phyloP scores from a whole-genome alignment of 2,797 vertebrate genomes.

The Anas bernieri region DNA sequence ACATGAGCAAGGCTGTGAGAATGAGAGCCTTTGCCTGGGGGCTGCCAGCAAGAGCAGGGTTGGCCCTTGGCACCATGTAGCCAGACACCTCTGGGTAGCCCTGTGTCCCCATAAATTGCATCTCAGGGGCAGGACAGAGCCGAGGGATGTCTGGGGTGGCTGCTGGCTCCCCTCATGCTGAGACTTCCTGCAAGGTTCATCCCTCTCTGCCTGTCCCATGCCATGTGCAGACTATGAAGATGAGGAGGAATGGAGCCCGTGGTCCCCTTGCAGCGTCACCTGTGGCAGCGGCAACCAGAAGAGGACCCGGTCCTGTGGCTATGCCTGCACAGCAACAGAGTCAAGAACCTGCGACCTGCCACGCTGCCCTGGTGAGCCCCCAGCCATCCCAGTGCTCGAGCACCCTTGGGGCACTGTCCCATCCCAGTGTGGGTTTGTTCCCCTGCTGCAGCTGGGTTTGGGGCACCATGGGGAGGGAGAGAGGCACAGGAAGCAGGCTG shows the following conservation, averaged over 20 bases:
- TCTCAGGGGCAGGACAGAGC: not conserved
- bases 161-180: not conserved
- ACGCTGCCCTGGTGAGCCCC: conserved; percentile 85
- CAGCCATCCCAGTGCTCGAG: not conserved
- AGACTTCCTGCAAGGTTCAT: not conserved
- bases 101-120: not conserved
- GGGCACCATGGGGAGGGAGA: not conserved
- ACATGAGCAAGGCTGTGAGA: not conserved
- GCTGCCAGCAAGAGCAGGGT: not conserved
- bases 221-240: conserved; percentile 81
- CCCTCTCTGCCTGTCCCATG: not conserved
- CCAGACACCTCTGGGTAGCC: rapidly evolving
- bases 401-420: not conserved
- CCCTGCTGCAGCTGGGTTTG: not conserved
- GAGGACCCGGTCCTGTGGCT: conserved; percentile 89
- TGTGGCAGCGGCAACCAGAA: conserved; percentile 88
- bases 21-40: not conserved
- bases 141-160: not conserved
- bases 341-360: conserved; percentile 85
- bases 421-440: not conserved
- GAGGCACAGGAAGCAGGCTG: no score
- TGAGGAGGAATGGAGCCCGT: conserved; percentile 89
- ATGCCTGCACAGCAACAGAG: conserved; percentile 88
- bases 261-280: conserved; percentile 89
- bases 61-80: not conserved